These are phyloP conservation scores for Bambusicola thoracicus DNA, from an alignment of 2,113 vertebrate species.

Conservation along the genomic window DNA sequence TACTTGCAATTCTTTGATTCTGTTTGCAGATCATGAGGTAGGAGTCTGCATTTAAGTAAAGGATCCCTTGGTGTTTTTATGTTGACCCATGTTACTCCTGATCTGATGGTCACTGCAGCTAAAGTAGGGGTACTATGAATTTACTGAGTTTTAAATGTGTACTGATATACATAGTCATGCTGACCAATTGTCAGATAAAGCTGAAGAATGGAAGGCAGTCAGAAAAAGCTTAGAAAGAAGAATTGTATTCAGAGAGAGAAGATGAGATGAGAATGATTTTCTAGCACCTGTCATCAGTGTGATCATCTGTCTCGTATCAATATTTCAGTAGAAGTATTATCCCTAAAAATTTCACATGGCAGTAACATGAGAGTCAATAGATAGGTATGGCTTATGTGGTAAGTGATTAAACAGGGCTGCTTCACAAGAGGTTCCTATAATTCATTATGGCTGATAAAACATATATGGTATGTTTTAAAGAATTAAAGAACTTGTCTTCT, in stretches of 20 bases:
- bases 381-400: neutral
- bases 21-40: neutral
- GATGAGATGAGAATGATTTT: neutral
- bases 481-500: neutral
- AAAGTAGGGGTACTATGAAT: neutral
- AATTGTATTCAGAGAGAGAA: neutral
- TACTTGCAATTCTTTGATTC: slow-evolving; percentile 44
- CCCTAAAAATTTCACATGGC: neutral
- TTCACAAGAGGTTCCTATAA: neutral
- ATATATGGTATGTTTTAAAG: neutral
- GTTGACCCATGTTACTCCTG: neutral
- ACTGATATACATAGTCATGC: neutral
- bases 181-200: neutral
- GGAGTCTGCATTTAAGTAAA: neutral
- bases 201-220: neutral
- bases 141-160: neutral
- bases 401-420: neutral
- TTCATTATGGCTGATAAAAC: neutral
- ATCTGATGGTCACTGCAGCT: neutral
- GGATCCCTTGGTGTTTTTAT: neutral
- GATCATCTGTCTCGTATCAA: neutral
- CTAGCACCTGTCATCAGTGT: neutral
- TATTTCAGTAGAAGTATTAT: neutral
- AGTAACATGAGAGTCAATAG: neutral
- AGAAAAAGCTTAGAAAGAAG: neutral